phyloP scores from a whole-genome alignment of 2,797 vertebrate species.

The Gambusia yucatana region DNA sequence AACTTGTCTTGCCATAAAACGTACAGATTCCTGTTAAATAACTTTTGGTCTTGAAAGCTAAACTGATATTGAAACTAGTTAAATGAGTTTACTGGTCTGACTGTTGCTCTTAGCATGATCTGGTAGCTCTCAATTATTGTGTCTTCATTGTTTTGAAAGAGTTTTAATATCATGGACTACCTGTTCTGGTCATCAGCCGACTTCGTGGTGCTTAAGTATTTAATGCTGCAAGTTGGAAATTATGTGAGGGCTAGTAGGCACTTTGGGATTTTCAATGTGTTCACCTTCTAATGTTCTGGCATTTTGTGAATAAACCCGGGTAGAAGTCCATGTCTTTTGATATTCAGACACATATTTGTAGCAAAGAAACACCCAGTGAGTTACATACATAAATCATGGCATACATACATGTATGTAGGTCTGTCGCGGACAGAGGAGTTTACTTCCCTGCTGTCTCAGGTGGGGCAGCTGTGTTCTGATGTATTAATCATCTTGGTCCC shows the following conservation, averaged over 20 bases:
- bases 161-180: not conserved
- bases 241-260: not conserved
- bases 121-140: not conserved
- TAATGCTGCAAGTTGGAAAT: not conserved
- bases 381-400: not conserved
- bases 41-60: not conserved
- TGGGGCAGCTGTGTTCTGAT: conserved; percentile 77
- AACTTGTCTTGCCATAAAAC: not conserved
- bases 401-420: conserved; percentile 13
- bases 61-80: not conserved
- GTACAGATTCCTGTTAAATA: not conserved
- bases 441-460: conserved; percentile 49
- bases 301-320: conserved; percentile 8
- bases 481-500: conserved; percentile 80
- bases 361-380: conserved; percentile 6
- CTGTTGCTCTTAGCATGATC: not conserved
- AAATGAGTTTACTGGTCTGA: not conserved
- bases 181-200: not conserved
- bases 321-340: not conserved
- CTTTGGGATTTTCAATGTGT: not conserved
- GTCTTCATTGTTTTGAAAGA: not conserved
- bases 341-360: conserved; percentile 1
- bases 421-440: conserved; percentile 55
- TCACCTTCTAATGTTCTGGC: not conserved
- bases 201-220: not conserved